These are phyloP conservation scores for Limenitis camilla DNA, from an alignment of 2,888 invertebrate genomes.

Conservation along the genomic window DNA sequence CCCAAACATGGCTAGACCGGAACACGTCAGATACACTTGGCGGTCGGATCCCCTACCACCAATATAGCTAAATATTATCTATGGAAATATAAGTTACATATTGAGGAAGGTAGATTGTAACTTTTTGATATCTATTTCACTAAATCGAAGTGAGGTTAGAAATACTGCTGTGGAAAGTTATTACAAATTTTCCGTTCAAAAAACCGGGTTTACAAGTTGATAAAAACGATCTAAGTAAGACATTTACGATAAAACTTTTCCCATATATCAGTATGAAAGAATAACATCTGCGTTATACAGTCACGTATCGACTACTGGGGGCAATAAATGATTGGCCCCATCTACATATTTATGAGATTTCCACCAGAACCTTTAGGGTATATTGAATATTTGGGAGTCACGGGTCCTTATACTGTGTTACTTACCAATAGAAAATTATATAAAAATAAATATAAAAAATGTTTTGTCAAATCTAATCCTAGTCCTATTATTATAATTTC, in stretches of 20 bases:
- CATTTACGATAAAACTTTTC: slow-evolving; percentile 3
- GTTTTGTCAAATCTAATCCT: too few relatives aligned
- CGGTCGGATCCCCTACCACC: too few relatives aligned
- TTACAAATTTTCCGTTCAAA: background rate
- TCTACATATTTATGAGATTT: slow-evolving; percentile 10
- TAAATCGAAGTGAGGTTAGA: too few relatives aligned
- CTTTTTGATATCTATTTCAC: too few relatives aligned
- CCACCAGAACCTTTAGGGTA: background rate
- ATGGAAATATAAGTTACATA: too few relatives aligned
- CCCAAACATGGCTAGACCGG: too few relatives aligned
- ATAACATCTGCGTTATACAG: slow-evolving; percentile 2
- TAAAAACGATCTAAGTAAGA: background rate
- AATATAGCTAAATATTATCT: too few relatives aligned
- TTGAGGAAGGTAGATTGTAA: too few relatives aligned
- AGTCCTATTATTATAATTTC: too few relatives aligned
- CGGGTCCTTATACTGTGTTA: background rate
- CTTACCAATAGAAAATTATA: background rate
- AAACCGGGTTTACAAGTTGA: background rate
- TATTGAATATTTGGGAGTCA: background rate
- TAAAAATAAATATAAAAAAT: background rate
- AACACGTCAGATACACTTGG: too few relatives aligned
- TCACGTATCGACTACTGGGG: slow-evolving; percentile 10
- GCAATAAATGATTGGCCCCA: slow-evolving; percentile 3
- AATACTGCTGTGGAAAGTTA: too few relatives aligned
- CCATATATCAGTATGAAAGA: slow-evolving; percentile 8